A percentile compares a stretch with the other conserved stretches of the same genome.
These are phyloP conservation scores for Agriopis leucophaearia DNA, from an alignment of 2,888 invertebrate genomes.

Conservation along the genomic window DNA sequence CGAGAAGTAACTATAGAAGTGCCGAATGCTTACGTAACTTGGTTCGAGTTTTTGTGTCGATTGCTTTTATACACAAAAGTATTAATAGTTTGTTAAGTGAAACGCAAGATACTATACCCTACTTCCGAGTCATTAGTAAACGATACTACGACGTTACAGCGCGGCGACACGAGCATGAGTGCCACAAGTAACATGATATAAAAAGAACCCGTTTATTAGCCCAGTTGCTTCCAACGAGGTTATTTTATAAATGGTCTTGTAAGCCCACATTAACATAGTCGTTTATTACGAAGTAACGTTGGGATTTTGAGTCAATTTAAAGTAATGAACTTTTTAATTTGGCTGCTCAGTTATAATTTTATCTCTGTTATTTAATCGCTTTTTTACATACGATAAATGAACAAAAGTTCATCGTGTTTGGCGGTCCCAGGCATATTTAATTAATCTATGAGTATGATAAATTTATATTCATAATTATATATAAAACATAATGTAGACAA, in stretches of 20 bases:
- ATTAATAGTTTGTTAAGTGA: slow-evolving; percentile 19
- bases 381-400: background rate
- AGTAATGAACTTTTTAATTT: too few relatives aligned
- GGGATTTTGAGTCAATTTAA: background rate
- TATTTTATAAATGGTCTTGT: slow-evolving; percentile 35
- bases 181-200: slow-evolving; percentile 26
- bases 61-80: slow-evolving; percentile 1
- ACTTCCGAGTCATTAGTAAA: slow-evolving; percentile 37
- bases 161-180: background rate
- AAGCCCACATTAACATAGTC: slow-evolving; percentile 29
- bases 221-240: slow-evolving; percentile 39
- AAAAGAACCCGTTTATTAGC: slow-evolving; percentile 41
- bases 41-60: slow-evolving; percentile 15
- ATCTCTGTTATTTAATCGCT: too few relatives aligned
- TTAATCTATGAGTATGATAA: background rate
- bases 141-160: slow-evolving; percentile 11
- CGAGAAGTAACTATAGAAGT: slow-evolving; percentile 16
- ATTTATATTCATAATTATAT: too few relatives aligned
- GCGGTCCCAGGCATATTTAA: background rate
- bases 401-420: background rate
- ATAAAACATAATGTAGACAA: too few relatives aligned
- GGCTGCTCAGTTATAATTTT: too few relatives aligned
- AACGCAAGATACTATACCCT: slow-evolving; percentile 13
- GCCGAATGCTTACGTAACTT: slow-evolving; percentile 4
- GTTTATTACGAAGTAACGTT: slow-evolving; percentile 12